phyloP scores from a whole-genome alignment of 2,888 invertebrate species.

The Coelopa pilipes region DNA sequence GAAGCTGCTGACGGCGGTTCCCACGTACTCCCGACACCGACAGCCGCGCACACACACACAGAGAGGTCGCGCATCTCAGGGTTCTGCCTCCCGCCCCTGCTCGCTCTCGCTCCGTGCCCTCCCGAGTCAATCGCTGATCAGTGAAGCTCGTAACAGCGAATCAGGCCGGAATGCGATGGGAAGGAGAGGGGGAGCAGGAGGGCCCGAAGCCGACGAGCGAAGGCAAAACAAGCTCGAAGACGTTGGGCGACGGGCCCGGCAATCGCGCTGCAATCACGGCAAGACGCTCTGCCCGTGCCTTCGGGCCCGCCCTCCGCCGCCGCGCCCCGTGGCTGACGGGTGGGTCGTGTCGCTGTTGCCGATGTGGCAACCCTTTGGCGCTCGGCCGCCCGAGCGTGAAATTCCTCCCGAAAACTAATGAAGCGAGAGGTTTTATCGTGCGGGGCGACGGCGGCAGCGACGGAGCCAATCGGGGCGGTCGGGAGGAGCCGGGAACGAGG shows the following conservation, averaged over 20 bases:
- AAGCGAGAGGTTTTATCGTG: constrained; percentile 17
- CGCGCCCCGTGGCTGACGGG: neutral
- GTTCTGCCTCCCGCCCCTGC: no score
- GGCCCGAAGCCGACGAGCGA: neutral
- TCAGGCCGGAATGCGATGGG: constrained; percentile 3
- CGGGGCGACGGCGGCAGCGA: neutral
- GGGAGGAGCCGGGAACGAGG: no score
- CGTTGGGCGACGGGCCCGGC: neutral
- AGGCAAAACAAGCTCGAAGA: neutral
- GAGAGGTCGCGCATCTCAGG: no score
- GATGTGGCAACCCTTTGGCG: constrained; percentile 7
- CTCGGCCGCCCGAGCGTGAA: constrained; percentile 4
- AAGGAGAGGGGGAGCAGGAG: neutral
- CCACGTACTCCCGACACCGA: no score
- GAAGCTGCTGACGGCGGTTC: no score
- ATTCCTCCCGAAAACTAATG: constrained; percentile 25
- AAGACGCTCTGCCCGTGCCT: neutral
- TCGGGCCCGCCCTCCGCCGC: neutral
- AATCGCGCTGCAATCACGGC: constrained; percentile 7
- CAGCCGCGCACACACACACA: no score
- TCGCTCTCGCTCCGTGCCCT: no score
- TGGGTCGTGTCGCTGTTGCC: neutral
- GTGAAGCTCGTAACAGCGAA: constrained; percentile 20
- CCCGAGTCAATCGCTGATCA: constrained; percentile 13
- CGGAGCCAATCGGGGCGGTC: no score